Base-by-base conservation (phyloP, 2,888 invertebrate genomes). In the Netelia fuscicornis region DNA sequence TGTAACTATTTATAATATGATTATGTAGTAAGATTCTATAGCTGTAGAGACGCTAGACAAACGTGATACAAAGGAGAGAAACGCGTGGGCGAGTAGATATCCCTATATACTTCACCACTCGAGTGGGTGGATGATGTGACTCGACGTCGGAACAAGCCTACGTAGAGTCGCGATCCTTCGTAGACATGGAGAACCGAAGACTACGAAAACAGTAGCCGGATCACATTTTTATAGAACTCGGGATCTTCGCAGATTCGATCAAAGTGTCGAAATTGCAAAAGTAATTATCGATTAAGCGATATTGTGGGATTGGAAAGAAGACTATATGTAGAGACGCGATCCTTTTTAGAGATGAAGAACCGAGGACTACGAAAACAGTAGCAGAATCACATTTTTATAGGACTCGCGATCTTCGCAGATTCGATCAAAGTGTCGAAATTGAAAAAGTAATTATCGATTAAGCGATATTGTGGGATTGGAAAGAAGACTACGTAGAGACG, bases 81-180 rank as follows among this genome's bases (percentile, higher is more conserved):
- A 20, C 58, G 68, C 56, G 72, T 81, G 68, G 81, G 80, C 37
- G 81, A 13, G 2, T 23, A 64, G 62, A 84, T 77, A 65, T 42
- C 20, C 13, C 5, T 37, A 37, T 37, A 5, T 37, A 37, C 37
- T 37, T 6, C 6, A 8, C 37, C 37, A 37, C 37, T 5, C 37
- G 84, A 81, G 81, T 84, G 77, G 84, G 81, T 54, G 56, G 77
- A 56, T 71, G 70, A 84, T 72, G 72, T 62, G n/a, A n/a, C 60
- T n/a, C 76, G 74, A 62, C 74, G 78, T 78, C 62, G 74, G 68
- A 67, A 74, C 74, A 78, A 83, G 67, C 74, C 37, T 68, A 10
- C 70, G 54, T 48, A 56, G 13, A 42, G 70, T 62, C 62, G 70
- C 20, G 37, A 62, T 58, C 23, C 23, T 44, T 58, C 70, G 17